Evolutionary conservation across 2,797 vertebrate species (phyloP).

Genomic region (Pangasius larnaudii): DNA sequence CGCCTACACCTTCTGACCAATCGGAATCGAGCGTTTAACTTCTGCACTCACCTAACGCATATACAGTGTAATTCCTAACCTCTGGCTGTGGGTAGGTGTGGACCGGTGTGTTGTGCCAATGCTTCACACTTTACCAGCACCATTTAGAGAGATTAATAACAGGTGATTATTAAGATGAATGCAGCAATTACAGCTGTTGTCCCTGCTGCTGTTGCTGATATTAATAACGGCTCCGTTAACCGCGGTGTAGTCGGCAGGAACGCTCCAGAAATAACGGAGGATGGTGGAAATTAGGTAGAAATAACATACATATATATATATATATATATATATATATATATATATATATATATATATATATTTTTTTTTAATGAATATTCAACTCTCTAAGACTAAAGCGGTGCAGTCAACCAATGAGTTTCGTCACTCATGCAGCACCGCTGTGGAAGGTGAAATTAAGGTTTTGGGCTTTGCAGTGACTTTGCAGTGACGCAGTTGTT

Average conservation of each 20-base stretch:
- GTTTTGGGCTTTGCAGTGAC: background rate
- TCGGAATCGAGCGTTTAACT: background rate
- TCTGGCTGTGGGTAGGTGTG: background rate
- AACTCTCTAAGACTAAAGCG: background rate
- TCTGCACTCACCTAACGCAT: background rate
- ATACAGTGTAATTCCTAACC: background rate
- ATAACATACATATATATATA: too few species aligned
- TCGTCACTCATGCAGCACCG: background rate
- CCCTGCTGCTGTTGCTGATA: constrained; percentile 21
- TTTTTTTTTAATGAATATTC: background rate
- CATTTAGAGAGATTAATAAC: background rate
- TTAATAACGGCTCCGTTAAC: background rate
- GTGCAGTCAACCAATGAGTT: background rate
- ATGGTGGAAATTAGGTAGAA: background rate
- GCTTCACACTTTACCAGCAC: background rate
- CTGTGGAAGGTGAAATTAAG: background rate
- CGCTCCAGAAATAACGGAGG: background rate
- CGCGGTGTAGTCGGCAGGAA: background rate
- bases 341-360: too few species aligned
- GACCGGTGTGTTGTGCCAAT: background rate
- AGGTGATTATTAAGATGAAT: constrained; percentile 79
- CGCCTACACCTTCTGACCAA: background rate
- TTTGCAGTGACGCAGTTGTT: background rate
- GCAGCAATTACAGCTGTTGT: constrained; percentile 68
- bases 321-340: too few species aligned